These are phyloP conservation scores for honey bee (Apis mellifera) DNA, from an alignment of 1,140 invertebrate species.

Conservation along the genomic window Amel_HAv3.1 CM009937.2:1260501-1261000, in stretches of 20 bases:
- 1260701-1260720: neutral
- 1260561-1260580: conserved; percentile 16
- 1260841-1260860: neutral
- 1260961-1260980: too few relatives aligned
- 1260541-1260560: conserved; percentile 7
- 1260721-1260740: neutral
- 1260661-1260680: neutral
- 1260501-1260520: conserved; percentile 16
- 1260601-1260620: conserved; percentile 12
- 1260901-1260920: neutral
- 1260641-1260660: neutral
- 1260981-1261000: too few relatives aligned
- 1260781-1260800: neutral
- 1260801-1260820: neutral
- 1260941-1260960: neutral
- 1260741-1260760: neutral
- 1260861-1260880: neutral
- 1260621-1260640: conserved; percentile 17
- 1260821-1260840: conserved; percentile 1
- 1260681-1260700: neutral
- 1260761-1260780: too few relatives aligned
- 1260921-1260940: neutral
- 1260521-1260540: conserved; percentile 16
- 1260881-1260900: neutral
- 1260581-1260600: neutral